Evolutionary conservation across 2,888 invertebrate genomes (phyloP), one percentile per base, ranked within the genome.

Genomic region (Volucella zonaria): DNA sequence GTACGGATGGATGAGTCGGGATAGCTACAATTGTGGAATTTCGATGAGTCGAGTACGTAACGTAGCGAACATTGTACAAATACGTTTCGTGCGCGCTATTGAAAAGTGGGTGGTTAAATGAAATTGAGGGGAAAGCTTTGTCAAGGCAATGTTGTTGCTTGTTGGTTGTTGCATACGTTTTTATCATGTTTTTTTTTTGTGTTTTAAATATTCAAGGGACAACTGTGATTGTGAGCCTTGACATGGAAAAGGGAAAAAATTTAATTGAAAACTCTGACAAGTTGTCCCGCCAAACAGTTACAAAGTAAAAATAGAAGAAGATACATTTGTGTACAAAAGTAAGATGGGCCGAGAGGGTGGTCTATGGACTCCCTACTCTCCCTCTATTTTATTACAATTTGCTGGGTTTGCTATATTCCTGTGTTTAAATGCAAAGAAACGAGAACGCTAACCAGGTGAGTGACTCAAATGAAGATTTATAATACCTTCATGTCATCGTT

Each of bases 391-490:
- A 6, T n/a, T 51, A 4, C 4, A 31, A 38, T 56, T 59, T 77
- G 62, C 52, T 64, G 14, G 23, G 42, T 42, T 75, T 59, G 75
- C n/a, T 59, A 12, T 59, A 70, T 56, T 56, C 12, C 1, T 45
- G 3, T 67, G 40, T 47, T 54, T 23, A 40, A 68, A 78, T 78
- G 62, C 70, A 38, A 18, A 64, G 31, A 31, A 31, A 31, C 68
- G 51, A 58, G 45, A 54, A 62, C 18, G 43, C 45, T 51, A 82
- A 58, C 52, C 77, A 75, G 79, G 79, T 79, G 70, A 83, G 70
- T 70, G 79, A 83, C 74, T 75, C 70, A 83, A 83, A 83, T 83
- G 79, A 79, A 83, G 79, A 83, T 83, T 83, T 83, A 83, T 83
- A 75, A 58, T 66, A 42, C 58, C 43, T 71, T 74, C 45, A 52